phyloP scores from a whole-genome alignment of 2,797 vertebrate species.

The Cossypha niveicapilla region DNA sequence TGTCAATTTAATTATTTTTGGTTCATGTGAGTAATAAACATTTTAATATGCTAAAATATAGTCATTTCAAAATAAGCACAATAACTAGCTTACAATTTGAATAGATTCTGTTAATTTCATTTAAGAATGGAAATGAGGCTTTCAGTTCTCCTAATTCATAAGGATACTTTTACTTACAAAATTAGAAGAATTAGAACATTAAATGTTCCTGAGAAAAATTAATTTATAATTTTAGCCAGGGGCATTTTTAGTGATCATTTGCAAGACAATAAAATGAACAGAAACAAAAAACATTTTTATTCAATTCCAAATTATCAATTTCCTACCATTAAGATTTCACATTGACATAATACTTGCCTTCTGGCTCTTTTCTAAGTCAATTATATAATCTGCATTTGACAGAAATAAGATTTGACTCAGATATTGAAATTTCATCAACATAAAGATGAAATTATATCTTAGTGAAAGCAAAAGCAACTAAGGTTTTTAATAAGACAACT shows the following conservation, averaged over 20 bases:
- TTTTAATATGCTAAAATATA: background rate
- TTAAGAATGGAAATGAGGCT: background rate
- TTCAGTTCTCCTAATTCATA: background rate
- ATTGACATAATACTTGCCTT: slow-evolving; percentile 4
- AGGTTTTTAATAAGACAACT: background rate
- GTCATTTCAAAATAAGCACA: background rate
- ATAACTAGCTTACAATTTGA: background rate
- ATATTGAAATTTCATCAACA: slow-evolving; percentile 21
- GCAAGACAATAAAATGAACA: background rate
- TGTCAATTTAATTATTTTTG: background rate
- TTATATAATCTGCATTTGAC: slow-evolving; percentile 29
- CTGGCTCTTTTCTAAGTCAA: slow-evolving; percentile 43
- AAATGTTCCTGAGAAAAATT: slow-evolving; percentile 1
- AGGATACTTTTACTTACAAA: background rate
- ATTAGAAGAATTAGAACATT: background rate
- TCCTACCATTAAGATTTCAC: slow-evolving; percentile 26
- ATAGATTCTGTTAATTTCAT: background rate
- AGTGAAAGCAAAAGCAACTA: background rate
- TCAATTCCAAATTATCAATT: slow-evolving; percentile 28
- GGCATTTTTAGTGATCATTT: background rate
- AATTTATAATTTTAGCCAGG: slow-evolving; percentile 10
- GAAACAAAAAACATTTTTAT: background rate
- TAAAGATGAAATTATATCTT: background rate
- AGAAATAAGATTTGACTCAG: slow-evolving; percentile 31
- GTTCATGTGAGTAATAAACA: background rate